Evolutionary conservation across 2,797 vertebrate species (phyloP).

Genomic region (Scyliorhinus canicula): DNA sequence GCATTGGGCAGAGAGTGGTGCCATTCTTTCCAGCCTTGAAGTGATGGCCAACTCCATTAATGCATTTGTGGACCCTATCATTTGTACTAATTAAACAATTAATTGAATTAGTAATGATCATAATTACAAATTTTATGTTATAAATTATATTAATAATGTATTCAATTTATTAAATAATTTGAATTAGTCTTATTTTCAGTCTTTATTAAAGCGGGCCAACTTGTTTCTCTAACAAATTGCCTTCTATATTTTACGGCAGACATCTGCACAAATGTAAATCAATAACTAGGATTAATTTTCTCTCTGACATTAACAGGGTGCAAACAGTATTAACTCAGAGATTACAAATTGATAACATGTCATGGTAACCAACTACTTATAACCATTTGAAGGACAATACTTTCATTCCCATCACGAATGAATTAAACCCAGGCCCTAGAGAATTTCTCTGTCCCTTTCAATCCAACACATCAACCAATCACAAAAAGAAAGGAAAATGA

Average conservation of each 20-base stretch:
- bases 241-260: background rate
- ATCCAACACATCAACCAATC: constrained; percentile 4
- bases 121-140: background rate
- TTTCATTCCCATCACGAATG: constrained; percentile 2
- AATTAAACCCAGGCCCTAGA: background rate
- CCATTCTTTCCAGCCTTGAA: too few species aligned
- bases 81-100: background rate
- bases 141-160: background rate
- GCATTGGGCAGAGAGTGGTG: too few species aligned
- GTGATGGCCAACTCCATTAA: too few species aligned
- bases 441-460: background rate
- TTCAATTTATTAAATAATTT: background rate
- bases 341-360: constrained; percentile 19
- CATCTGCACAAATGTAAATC: background rate
- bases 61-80: too few species aligned
- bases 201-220: background rate
- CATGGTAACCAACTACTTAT: background rate
- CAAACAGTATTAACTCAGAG: constrained; percentile 12
- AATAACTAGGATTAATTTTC: background rate
- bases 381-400: background rate
- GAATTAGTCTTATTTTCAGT: background rate
- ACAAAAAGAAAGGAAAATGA: background rate
- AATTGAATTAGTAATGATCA: background rate
- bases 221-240: background rate
- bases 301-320: background rate